phyloP scores from a whole-genome alignment of 2,797 vertebrate genomes.

The Carcharodon carcharias region DNA sequence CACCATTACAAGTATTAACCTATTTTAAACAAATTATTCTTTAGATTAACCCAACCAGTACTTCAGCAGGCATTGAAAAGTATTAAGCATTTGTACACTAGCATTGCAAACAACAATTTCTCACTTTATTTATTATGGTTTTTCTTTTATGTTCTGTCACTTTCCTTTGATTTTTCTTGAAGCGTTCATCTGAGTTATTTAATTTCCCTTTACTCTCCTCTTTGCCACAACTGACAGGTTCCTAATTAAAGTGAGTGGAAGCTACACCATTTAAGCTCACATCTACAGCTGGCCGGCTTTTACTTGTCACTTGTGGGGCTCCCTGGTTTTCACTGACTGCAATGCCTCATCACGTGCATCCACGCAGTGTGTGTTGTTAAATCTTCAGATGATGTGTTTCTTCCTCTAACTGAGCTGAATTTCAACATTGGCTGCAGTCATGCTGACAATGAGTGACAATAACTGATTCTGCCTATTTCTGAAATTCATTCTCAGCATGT shows the following conservation, averaged over 20 bases:
- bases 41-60: background rate
- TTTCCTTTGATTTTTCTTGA: background rate
- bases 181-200: background rate
- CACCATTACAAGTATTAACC: background rate
- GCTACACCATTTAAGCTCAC: background rate
- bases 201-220: background rate
- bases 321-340: background rate
- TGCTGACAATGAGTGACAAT: background rate
- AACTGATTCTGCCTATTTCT: background rate
- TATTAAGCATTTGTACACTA: background rate
- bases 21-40: background rate
- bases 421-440: too few relatives aligned
- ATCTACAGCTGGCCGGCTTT: constrained; percentile 7
- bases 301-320: background rate
- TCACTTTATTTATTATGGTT: background rate
- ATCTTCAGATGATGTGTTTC: background rate
- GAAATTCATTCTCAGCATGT: background rate
- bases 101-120: background rate
- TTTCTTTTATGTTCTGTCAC: background rate
- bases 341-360: background rate
- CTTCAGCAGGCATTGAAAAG: background rate
- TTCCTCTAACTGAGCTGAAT: background rate
- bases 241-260: constrained; percentile 10
- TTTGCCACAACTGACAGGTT: background rate
- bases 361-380: background rate